Percentiles rank a stretch among this genome's conserved stretches.
These are phyloP conservation scores for Osmerus mordax DNA, from an alignment of 2,113 vertebrate genomes.

Conservation along the genomic window DNA sequence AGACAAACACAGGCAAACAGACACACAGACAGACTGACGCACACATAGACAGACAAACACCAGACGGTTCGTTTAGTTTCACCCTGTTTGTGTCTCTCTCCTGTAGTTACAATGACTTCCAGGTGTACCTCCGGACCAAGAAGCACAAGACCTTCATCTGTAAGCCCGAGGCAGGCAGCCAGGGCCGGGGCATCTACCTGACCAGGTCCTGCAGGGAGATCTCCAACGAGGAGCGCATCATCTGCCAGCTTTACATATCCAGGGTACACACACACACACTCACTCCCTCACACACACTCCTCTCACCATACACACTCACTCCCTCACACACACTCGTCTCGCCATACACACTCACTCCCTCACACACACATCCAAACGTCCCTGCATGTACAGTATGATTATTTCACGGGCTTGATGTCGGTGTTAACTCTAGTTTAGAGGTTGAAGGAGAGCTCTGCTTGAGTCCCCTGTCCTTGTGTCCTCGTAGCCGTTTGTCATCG, in stretches of 20 bases:
- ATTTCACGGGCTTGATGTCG: too few species aligned
- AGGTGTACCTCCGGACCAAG: slow-evolving; percentile 47
- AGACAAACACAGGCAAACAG: not conserved
- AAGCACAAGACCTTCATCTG: slow-evolving; percentile 62
- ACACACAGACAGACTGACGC: not conserved
- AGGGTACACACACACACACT: slow-evolving; percentile 53
- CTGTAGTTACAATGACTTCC: slow-evolving; percentile 53
- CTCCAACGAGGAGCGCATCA: slow-evolving; percentile 56
- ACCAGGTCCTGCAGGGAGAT: slow-evolving; percentile 48
- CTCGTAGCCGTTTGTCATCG: slow-evolving; percentile 60
- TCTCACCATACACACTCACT: not conserved
- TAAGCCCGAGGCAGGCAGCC: slow-evolving; percentile 62
- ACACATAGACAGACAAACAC: too few species aligned
- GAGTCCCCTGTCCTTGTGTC: too few species aligned
- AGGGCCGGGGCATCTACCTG: slow-evolving; percentile 63
- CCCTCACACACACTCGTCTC: not conserved
- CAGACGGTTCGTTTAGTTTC: not conserved
- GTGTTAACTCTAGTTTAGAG: not conserved
- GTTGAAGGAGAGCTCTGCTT: not conserved
- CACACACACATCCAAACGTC: not conserved
- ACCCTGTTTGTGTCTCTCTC: not conserved
- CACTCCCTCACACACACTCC: not conserved
- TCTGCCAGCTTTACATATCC: slow-evolving; percentile 65
- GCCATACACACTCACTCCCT: not conserved
- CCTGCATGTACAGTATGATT: too few species aligned